Evolutionary conservation across 2,113 vertebrate genomes (phyloP).

Genomic region (Trogon surrucura): DNA sequence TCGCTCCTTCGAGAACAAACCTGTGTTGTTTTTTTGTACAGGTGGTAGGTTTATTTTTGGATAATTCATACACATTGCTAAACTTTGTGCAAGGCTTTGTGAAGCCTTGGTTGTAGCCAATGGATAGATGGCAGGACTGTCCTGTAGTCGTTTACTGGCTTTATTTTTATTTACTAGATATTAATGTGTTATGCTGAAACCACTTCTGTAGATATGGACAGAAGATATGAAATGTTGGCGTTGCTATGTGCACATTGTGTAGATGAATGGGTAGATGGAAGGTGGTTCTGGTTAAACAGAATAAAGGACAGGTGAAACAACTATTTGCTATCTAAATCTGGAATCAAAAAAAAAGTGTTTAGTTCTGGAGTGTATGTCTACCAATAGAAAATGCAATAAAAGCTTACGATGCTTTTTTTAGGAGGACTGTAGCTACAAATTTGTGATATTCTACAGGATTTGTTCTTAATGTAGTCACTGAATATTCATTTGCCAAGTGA

Average conservation of each 20-base stretch:
- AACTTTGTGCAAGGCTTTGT: conserved; percentile 75
- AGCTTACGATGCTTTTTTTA: conserved; percentile 69
- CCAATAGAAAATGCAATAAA: conserved; percentile 79
- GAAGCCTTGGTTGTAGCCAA: conserved; percentile 79
- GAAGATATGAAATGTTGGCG: conserved; percentile 78
- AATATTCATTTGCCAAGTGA: conserved; percentile 68
- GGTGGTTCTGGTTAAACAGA: conserved; percentile 79
- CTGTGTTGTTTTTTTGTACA: conserved; percentile 84
- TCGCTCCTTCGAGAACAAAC: conserved; percentile 81
- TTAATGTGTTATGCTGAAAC: conserved; percentile 82
- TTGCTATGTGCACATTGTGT: conserved; percentile 87
- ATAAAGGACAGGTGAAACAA: conserved; percentile 70
- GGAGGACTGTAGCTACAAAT: conserved; percentile 72
- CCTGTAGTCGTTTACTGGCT: conserved; percentile 83
- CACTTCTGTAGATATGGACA: conserved; percentile 74
- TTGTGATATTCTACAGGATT: conserved; percentile 67
- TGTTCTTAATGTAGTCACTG: conserved; percentile 65
- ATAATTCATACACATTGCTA: conserved; percentile 77
- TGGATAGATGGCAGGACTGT: conserved; percentile 85
- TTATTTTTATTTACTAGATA: conserved; percentile 81
- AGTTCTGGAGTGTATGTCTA: conserved; percentile 65
- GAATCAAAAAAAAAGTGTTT: conserved; percentile 46
- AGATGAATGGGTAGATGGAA: conserved; percentile 81
- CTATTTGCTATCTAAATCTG: conserved; percentile 64
- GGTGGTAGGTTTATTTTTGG: conserved; percentile 85